Base-by-base conservation (phyloP, 2,888 invertebrate species). In the Hypselothyrea guttata region DNA sequence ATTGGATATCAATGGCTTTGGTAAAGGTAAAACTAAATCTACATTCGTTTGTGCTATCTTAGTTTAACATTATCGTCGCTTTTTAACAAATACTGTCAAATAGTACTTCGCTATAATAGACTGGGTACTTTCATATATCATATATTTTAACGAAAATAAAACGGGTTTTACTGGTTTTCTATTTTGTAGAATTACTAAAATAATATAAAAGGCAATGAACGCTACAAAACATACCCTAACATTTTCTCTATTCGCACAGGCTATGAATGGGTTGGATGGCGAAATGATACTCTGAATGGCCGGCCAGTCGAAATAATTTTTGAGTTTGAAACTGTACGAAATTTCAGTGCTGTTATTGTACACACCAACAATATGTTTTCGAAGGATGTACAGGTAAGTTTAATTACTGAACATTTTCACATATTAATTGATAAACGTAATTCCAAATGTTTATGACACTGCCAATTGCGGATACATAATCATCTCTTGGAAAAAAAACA, bases 231-330 rank as follows among this genome's bases (percentile, higher is more conserved):
- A 31, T n/a, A 7, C 8, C 0, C 7, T 13, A 8, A 9, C 34
- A 22, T 22, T 22, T 22, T 22, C 22, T 13, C 2, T 13, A 15
- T 27, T 11, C 8, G 88, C 90, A 13, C 83, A 93, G 95, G 94
- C 46, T 94, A 94, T 87, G 95, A 95, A 88, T 96, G 96, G 96
- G 92, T 96, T 42, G 96, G 95, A 34, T 96, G 96, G 96, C 91
- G 93, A 71, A 94, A 94, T 81, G 93, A 94, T 84, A 92, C 93
- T 27, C 90, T 92, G 88, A 88, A 91, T 28, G 93, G 93, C 22
- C 91, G 91, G 49, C 94, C 94, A 1, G 91, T 96, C 16, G 94
- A 94, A 88, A 92, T 96, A 45, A 91, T 93, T 22, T 96, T 96
- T 89, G 94, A 94, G 88, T 96, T 96, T 89, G 95, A 95, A 88